A percentile compares a stretch with the other conserved stretches of the same genome.
phyloP scores from a whole-genome alignment of 1,140 invertebrate species.

The Cardiocondyla obscurior region DNA sequence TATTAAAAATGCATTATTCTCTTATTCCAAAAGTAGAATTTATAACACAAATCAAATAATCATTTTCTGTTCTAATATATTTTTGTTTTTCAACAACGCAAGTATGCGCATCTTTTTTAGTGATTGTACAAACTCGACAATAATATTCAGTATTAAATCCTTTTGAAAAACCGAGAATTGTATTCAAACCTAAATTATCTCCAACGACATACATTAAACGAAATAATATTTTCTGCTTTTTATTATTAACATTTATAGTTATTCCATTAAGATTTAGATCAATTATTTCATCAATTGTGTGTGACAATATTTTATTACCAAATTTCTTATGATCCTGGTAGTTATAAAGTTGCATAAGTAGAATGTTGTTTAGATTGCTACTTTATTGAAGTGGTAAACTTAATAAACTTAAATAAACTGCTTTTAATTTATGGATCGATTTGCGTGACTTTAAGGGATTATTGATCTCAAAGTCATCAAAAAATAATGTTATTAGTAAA shows the following conservation, averaged over 20 bases:
- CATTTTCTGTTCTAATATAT: too few relatives aligned
- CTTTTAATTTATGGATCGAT: constrained; percentile 3
- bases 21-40: too few relatives aligned
- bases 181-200: too few relatives aligned
- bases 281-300: neutral
- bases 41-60: too few relatives aligned
- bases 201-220: neutral
- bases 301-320: constrained; percentile 1
- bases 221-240: neutral
- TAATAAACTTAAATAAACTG: constrained; percentile 7
- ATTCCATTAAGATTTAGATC: neutral
- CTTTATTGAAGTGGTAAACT: neutral
- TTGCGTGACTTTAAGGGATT: neutral
- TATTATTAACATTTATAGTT: constrained; percentile 7
- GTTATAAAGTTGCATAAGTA: neutral
- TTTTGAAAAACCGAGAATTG: too few relatives aligned
- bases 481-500: neutral
- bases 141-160: too few relatives aligned
- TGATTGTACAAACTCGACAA: too few relatives aligned
- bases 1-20: too few relatives aligned
- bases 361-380: neutral
- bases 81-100: too few relatives aligned
- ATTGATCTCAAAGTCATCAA: neutral
- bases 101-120: too few relatives aligned
- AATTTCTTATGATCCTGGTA: constrained; percentile 2